Evolutionary conservation across 2,797 vertebrate species (phyloP).

Genomic region (Manis crassicaudata): DNA sequence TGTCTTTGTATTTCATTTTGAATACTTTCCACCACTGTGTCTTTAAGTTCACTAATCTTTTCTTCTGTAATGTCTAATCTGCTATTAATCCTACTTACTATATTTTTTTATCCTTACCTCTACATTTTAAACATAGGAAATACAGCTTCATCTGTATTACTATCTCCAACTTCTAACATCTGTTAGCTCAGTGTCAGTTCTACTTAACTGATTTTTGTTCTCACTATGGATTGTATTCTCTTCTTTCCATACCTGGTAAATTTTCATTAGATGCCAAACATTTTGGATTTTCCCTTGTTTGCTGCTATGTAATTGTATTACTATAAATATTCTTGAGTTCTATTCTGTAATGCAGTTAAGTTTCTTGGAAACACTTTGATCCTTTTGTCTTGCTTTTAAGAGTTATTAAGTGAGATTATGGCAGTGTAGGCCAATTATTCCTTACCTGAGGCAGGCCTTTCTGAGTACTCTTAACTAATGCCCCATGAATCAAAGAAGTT

Average conservation of each 20-base stretch:
- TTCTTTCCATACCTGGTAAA: background rate
- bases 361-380: background rate
- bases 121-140: background rate
- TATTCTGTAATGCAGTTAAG: background rate
- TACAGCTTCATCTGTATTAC: background rate
- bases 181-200: background rate
- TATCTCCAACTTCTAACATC: background rate
- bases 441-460: background rate
- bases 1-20: slow-evolving; percentile 13
- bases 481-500: background rate
- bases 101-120: background rate
- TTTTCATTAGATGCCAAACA: background rate
- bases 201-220: background rate
- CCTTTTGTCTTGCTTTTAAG: background rate
- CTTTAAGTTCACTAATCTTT: background rate
- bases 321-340: background rate
- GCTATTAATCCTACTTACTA: background rate
- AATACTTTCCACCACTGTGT: background rate
- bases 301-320: background rate
- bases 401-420: background rate
- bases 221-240: background rate
- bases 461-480: background rate
- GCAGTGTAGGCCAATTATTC: background rate
- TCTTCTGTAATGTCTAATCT: background rate
- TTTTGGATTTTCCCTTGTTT: slow-evolving; percentile 1